A percentile compares a stretch with the other conserved stretches of the same genome.
Evolutionary conservation across 2,797 vertebrate genomes (phyloP).

Genomic region (Alcedo quadribrachys): DNA sequence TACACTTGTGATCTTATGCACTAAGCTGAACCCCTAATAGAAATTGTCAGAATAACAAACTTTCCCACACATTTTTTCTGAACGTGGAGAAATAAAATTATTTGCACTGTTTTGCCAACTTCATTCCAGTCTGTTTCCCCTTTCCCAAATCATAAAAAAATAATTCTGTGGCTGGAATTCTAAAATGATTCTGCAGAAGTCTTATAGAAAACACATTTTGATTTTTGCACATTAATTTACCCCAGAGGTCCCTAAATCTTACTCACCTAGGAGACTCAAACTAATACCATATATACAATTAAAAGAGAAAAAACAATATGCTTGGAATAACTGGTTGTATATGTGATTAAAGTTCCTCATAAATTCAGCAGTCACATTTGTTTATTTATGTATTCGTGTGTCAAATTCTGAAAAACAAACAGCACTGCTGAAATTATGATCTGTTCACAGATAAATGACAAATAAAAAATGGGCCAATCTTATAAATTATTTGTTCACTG

Average conservation of each 20-base stretch:
- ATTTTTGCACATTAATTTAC: not conserved
- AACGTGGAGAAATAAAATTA: not conserved
- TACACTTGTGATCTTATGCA: not conserved
- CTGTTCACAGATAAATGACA: conserved; percentile 49
- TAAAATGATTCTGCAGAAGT: not conserved
- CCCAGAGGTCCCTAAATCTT: not conserved
- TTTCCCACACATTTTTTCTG: not conserved
- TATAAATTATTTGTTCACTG: conserved; percentile 65
- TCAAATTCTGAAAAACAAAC: conserved; percentile 45
- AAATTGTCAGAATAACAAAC: not conserved
- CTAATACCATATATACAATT: not conserved
- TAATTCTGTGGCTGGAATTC: not conserved
- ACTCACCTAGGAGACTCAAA: not conserved
- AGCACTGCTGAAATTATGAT: not conserved
- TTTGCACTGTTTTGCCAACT: not conserved
- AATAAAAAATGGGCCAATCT: conserved; percentile 50
- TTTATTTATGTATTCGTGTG: conserved; percentile 1
- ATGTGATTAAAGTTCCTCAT: not conserved
- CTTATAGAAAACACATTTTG: not conserved
- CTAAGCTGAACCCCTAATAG: not conserved
- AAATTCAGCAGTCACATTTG: conserved; percentile 16
- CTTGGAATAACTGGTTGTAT: not conserved
- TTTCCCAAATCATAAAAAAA: not conserved
- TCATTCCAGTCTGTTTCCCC: not conserved
- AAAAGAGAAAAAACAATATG: not conserved